Percentiles rank a stretch among this genome's conserved stretches.
These are phyloP conservation scores for Ochotona curzoniae DNA, from an alignment of 2,113 vertebrate species.

Conservation along the genomic window DNA sequence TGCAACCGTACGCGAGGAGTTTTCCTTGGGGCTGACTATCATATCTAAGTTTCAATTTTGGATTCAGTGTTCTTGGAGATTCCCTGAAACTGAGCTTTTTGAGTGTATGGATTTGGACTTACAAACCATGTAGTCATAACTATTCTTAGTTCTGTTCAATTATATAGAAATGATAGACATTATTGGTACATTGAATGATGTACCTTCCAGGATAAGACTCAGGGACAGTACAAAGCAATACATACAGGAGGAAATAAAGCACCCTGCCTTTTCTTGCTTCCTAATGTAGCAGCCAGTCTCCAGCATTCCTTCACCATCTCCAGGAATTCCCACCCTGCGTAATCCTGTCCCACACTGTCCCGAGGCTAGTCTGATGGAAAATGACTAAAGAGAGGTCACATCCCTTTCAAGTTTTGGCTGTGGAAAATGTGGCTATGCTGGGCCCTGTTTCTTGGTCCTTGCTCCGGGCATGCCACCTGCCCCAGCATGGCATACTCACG, in stretches of 20 bases:
- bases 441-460: background rate
- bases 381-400: background rate
- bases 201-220: background rate
- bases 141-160: slow-evolving; percentile 9
- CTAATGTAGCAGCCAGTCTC: background rate
- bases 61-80: background rate
- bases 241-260: background rate
- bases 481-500: background rate
- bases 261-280: background rate
- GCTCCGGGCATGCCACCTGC: background rate
- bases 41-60: background rate
- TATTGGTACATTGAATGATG: background rate
- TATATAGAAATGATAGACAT: background rate
- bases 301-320: background rate
- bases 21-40: background rate
- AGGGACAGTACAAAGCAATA: background rate
- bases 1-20: background rate
- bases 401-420: too few species aligned
- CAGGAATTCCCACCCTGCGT: background rate
- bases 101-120: background rate
- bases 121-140: background rate
- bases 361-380: background rate
- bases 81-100: background rate
- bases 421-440: background rate
- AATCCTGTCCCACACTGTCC: background rate